A percentile compares a stretch with the other conserved stretches of the same genome.
Conservation (phyloP, 2,113 vertebrate species). For the Barbus barbus region DNA sequence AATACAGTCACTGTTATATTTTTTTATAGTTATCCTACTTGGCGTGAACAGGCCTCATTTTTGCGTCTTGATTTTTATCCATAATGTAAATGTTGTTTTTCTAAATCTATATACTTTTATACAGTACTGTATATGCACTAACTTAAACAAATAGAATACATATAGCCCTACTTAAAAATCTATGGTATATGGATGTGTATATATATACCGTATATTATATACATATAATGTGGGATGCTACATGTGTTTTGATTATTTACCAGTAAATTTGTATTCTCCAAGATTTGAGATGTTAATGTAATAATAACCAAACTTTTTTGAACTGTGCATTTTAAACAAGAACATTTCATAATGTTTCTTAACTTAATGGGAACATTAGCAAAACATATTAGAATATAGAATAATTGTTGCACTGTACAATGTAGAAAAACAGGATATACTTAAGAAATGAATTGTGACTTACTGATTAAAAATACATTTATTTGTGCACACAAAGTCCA, state of each 20-base stretch:
- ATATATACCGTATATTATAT: too few species aligned
- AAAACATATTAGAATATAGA: too few species aligned
- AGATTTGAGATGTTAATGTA: background rate
- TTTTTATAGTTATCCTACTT: background rate
- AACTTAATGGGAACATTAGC: background rate
- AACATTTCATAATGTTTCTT: background rate
- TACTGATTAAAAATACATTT: background rate
- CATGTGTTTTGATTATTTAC: background rate
- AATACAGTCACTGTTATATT: background rate
- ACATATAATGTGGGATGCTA: too few species aligned
- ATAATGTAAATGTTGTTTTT: background rate
- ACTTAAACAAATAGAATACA: too few species aligned
- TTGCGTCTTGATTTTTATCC: background rate
- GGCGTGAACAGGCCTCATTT: background rate
- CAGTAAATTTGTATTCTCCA: background rate
- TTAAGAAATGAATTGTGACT: background rate
- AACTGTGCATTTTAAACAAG: background rate
- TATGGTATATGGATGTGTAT: too few species aligned
- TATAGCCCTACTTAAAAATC: too few species aligned
- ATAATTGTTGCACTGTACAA: background rate
- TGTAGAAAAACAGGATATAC: background rate
- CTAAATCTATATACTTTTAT: background rate
- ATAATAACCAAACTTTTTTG: too few species aligned
- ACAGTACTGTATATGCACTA: too few species aligned
- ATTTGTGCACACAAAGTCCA: background rate